Base-by-base conservation (phyloP, 2,113 vertebrate genomes). In the Salvelinus sp. region DNA sequence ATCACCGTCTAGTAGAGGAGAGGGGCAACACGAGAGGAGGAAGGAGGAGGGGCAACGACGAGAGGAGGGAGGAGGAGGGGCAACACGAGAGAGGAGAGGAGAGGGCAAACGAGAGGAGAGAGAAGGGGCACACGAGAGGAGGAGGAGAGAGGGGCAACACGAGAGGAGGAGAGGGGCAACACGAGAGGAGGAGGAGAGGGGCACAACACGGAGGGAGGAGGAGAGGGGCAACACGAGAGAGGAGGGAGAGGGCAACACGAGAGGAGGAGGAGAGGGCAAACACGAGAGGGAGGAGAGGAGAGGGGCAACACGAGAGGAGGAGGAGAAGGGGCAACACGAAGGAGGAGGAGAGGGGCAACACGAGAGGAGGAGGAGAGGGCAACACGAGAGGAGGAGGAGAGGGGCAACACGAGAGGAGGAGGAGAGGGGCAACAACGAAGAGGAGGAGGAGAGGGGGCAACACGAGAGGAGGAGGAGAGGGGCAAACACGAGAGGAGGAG, bases 1-100 rank as follows among this genome's bases (percentile, higher is more conserved):
- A 98, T 98, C 50, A 99, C 97, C 28, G 97, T 96, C 98, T 99
- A 83, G 38, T 38, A 23, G 80, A 73, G 14, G 7, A 25, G 80
- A 73, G 12, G 27, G 23, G 72, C 14, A 10, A 84, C 38, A 65
- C 64, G 48, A 18, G 73, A 25, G 25, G 80, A 73, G 14, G 7
- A 25, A n/a, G n/a, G n/a, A n/a, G n/a, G 80, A 72, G 12, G 27
- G 23, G 72, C 14, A 12, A 84, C 38, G n/a, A 65, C 64, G 48
- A 18, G 73, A 25, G n/a, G n/a, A n/a, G n/a, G 23, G 80, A 73
- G 14, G 7, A 25, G 80, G 80, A 73, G 12, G 27, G 23, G 72
- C 14, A 10, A 84, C 38, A 65, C 64, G 48, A 18, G 73, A 25
- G 25, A n/a, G n/a, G n/a, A n/a, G n/a, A n/a, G n/a, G n/a, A n/a